phyloP scores from a whole-genome alignment of 2,797 vertebrate genomes.

The Lacerta agilis region DNA sequence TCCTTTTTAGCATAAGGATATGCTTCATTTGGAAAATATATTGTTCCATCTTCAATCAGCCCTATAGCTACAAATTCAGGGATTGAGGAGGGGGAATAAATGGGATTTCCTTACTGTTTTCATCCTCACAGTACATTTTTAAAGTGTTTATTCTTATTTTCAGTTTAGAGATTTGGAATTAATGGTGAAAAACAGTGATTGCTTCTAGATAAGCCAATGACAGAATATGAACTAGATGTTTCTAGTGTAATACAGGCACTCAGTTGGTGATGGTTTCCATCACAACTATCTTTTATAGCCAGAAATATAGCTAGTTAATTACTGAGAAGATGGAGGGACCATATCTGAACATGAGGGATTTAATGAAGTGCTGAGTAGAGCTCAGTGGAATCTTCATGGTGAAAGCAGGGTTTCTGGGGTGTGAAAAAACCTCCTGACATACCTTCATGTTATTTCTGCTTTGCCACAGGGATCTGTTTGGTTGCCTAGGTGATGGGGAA shows the following conservation, averaged over 20 bases:
- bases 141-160: background rate
- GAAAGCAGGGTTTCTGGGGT: background rate
- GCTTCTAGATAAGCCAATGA: background rate
- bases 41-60: background rate
- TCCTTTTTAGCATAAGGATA: background rate
- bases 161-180: background rate
- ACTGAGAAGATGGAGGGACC: background rate
- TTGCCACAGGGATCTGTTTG: background rate
- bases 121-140: background rate
- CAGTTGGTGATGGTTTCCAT: background rate
- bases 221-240: background rate
- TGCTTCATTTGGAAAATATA: background rate
- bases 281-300: background rate
- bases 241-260: background rate
- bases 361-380: background rate
- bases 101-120: background rate
- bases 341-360: background rate
- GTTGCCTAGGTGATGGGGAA: background rate
- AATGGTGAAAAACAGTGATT: background rate
- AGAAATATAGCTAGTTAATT: background rate
- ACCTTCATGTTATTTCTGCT: background rate
- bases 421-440: background rate
- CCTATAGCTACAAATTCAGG: background rate
- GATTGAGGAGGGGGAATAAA: background rate
- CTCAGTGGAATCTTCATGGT: background rate